Percentiles rank a stretch among this genome's conserved stretches.
Conservation (phyloP, 2,888 invertebrate species). For the Andrena haemorrhoa region DNA sequence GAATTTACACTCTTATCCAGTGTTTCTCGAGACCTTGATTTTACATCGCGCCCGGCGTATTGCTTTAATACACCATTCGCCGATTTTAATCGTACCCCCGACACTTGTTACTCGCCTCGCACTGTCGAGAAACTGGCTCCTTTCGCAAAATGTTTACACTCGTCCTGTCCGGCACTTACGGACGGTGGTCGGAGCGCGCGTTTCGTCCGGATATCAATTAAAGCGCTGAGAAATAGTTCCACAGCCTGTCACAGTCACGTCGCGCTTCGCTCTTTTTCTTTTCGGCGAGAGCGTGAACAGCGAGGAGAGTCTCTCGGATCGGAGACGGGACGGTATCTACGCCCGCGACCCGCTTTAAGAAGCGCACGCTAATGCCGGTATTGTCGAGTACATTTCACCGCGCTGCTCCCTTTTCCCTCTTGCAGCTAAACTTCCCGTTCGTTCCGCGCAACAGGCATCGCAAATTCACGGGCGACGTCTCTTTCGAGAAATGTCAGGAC, state of each 20-base stretch:
- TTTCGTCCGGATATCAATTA: constrained; percentile 26
- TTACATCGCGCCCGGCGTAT: constrained; percentile 23
- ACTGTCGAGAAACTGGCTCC: constrained; percentile 3
- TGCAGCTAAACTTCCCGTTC: constrained; percentile 28
- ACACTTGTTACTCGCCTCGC: constrained; percentile 5
- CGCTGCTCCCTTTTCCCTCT: constrained; percentile 64
- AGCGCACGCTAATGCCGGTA: constrained; percentile 64
- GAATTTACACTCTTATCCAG: constrained; percentile 43
- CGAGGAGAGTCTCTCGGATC: constrained; percentile 34
- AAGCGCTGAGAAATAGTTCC: not conserved
- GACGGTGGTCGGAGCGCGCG: constrained; percentile 15
- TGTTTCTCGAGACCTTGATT: constrained; percentile 8
- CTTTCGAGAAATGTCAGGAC: constrained; percentile 53
- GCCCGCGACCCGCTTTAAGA: constrained; percentile 67
- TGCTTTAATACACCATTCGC: constrained; percentile 17
- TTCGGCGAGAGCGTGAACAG: constrained; percentile 17
- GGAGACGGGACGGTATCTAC: constrained; percentile 56
- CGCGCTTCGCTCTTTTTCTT: constrained; percentile 46
- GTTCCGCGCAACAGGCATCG: constrained; percentile 23
- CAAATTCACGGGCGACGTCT: constrained; percentile 19
- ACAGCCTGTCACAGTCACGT: constrained; percentile 27
- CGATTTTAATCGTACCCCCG: constrained; percentile 8
- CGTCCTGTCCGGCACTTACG: constrained; percentile 44
- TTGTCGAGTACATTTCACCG: constrained; percentile 65
- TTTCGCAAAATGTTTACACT: constrained; percentile 18